Evolutionary conservation across 1,140 invertebrate species (phyloP).

Genomic region (Drosophila pseudoananassae): DNA sequence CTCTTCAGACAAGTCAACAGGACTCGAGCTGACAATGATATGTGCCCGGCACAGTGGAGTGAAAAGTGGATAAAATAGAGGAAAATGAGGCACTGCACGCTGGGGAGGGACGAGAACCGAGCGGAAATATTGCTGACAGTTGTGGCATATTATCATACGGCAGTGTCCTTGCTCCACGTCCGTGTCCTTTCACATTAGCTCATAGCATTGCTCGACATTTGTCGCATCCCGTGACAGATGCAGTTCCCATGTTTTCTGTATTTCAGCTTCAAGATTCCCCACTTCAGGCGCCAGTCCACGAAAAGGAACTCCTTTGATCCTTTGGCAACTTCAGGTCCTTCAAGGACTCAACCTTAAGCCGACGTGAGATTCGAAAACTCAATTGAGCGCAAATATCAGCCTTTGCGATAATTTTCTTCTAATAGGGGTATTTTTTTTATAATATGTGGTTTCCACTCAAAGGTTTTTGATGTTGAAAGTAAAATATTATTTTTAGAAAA

Average conservation of each 20-base stretch:
- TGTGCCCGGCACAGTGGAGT: slow-evolving; percentile 44
- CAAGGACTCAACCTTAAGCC: neutral
- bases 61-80: neutral
- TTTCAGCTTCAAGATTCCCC: slow-evolving; percentile 3
- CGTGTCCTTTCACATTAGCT: slow-evolving; percentile 37
- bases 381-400: neutral
- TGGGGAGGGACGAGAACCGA: slow-evolving; percentile 1
- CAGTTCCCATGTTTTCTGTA: slow-evolving; percentile 16
- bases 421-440: neutral
- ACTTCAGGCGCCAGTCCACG: neutral
- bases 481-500: too few relatives aligned
- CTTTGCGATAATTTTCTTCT: neutral
- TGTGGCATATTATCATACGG: slow-evolving; percentile 77
- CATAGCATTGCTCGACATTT: slow-evolving; percentile 38
- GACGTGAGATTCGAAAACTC: neutral
- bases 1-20: slow-evolving; percentile 74
- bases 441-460: too few relatives aligned
- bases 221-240: slow-evolving; percentile 41
- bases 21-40: slow-evolving; percentile 78
- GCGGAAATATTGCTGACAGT: slow-evolving; percentile 79
- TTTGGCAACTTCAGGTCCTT: neutral
- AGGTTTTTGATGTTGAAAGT: too few relatives aligned
- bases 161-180: slow-evolving; percentile 32
- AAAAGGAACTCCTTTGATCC: neutral
- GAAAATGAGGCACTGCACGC: neutral